Evolutionary conservation across 2,113 vertebrate species (phyloP), one percentile per base, ranked within the genome.

Genomic region (Phaetusa simplex): DNA sequence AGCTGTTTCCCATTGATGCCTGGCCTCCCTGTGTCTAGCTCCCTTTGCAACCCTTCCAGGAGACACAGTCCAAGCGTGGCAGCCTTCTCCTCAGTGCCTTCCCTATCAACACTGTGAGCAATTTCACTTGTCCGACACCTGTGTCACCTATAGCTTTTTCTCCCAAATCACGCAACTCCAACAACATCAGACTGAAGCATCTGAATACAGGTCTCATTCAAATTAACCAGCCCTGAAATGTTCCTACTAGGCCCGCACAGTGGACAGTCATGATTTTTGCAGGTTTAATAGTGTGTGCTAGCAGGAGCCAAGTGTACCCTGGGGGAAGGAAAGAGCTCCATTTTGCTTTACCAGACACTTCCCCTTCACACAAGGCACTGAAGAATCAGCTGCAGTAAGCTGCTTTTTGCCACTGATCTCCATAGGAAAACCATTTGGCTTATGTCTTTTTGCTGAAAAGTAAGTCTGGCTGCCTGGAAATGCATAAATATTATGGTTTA

Each of bases 61-160:
- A 67, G n/a, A 49, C 20, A 43, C 26, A 29, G 42, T 72, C 21
- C 11, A 4, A 52, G 34, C 49, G 52, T 1, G 32, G 49, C 69
- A 86, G 50, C 50, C 66, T 86, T 38, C 66, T 80, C 49, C 67
- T 91, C 26, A 11, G 16, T 58, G 42, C 11, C 71, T 36, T 80
- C 22, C 61, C n/a, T 42, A 38, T 20, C 30, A 86, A 26, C 0
- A 0, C 23, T 53, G 9, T 11, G 7, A 66, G n/a, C 6, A 16
- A 27, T 69, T 73, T 79, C n/a, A 58, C 58, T 82, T 84, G 16
- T 64, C 70, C 40, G 19, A 85, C 42, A 66, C 21, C 9, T 53
- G 34, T 15, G 50, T 66, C 56, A 24, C 32, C 34, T 74, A 19
- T 20, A 69, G n/a, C 21, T 15, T 62, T 67, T 77, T 30, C 26